phyloP scores from a whole-genome alignment of 2,113 vertebrate species.

The Synchiropus splendidus region DNA sequence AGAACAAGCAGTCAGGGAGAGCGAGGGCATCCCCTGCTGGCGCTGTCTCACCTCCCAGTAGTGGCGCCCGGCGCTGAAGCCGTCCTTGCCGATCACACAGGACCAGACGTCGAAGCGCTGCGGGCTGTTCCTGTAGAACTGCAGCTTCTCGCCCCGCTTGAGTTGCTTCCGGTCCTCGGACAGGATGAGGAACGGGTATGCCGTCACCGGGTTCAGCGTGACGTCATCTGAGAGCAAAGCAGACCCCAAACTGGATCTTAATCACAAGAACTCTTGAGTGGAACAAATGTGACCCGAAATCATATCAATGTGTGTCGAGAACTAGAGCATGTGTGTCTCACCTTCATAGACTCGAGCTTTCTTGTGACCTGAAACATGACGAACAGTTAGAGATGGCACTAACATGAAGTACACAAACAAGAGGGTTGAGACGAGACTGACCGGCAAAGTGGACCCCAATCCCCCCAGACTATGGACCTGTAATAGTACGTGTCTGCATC shows the following conservation, averaged over 20 bases:
- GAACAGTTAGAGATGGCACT: no score
- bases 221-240: constrained; percentile 47
- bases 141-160: constrained; percentile 64
- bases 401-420: no score
- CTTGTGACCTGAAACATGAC: constrained; percentile 50
- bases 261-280: no score
- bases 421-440: no score
- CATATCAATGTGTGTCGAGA: no score
- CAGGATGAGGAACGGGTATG: constrained; percentile 68
- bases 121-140: constrained; percentile 59
- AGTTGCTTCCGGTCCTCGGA: constrained; percentile 64
- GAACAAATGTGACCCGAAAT: no score
- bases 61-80: constrained; percentile 53
- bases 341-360: constrained; percentile 59
- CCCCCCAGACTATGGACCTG: no score
- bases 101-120: constrained; percentile 69
- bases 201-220: constrained; percentile 62
- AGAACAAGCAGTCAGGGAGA: neutral
- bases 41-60: constrained; percentile 66
- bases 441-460: no score
- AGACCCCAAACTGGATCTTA: neutral
- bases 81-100: constrained; percentile 58
- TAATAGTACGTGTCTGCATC: no score
- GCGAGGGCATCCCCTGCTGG: neutral
- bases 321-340: no score